A percentile compares a stretch with the other conserved stretches of the same genome.
phyloP scores from a whole-genome alignment of 2,888 invertebrate genomes.

The Cheilosia soror region DNA sequence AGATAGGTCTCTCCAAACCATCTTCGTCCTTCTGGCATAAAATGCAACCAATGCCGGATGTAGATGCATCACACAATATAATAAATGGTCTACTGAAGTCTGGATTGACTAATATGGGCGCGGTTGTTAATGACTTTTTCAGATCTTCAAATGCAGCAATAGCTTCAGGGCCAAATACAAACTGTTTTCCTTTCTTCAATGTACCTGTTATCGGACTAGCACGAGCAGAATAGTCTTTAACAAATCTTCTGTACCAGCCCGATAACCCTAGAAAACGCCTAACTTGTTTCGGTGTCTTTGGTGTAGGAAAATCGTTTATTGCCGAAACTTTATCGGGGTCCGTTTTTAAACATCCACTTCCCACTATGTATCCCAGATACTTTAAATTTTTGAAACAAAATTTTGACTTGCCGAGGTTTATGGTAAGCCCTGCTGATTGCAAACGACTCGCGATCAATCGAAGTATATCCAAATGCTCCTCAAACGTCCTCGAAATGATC shows the following conservation, averaged over 20 bases:
- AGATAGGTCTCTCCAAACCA: neutral
- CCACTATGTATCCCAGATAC: conserved; percentile 17
- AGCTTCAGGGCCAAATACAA: neutral
- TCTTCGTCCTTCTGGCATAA: no score
- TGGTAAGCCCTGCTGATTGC: neutral
- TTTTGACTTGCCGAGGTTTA: conserved; percentile 29
- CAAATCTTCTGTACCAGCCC: conserved; percentile 27
- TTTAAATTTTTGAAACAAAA: neutral
- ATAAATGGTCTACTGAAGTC: neutral
- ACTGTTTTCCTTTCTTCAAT: neutral
- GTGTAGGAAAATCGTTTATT: no score
- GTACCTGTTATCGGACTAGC: neutral
- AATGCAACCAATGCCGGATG: neutral
- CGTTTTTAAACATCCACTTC: conserved; percentile 1
- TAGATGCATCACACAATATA: neutral
- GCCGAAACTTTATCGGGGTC: neutral
- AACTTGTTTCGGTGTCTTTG: neutral
- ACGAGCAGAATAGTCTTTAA: neutral
- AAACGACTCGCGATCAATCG: conserved; percentile 11
- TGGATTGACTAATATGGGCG: neutral
- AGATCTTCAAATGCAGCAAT: neutral
- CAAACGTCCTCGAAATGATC: no score
- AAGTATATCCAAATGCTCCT: neutral
- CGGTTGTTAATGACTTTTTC: neutral
- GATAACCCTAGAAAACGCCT: conserved; percentile 29